A percentile compares a stretch with the other conserved stretches of the same genome.
Conservation (phyloP, 2,797 vertebrate genomes). For the Antennarius maculatus region DNA sequence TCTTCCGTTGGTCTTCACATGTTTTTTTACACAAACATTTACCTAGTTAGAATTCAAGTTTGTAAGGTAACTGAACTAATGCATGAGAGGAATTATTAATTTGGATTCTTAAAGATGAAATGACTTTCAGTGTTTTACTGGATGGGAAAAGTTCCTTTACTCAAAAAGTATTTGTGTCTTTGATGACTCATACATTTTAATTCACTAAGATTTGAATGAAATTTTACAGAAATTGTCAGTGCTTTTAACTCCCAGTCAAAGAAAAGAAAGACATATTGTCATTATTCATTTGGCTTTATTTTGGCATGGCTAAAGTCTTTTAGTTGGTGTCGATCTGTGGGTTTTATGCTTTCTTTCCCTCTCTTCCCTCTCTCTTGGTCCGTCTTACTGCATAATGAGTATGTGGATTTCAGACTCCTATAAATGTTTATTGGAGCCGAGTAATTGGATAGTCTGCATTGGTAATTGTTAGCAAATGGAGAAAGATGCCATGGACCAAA, state of each 20-base stretch:
- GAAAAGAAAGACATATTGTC: constrained; percentile 50
- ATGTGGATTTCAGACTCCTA: constrained; percentile 73
- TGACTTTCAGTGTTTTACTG: background rate
- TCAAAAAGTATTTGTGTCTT: background rate
- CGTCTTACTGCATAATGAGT: constrained; percentile 79
- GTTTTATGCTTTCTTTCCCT: constrained; percentile 14
- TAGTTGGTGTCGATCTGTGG: constrained; percentile 79
- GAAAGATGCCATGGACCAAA: constrained; percentile 75
- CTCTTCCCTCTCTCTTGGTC: background rate
- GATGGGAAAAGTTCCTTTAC: background rate
- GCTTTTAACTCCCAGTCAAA: constrained; percentile 18
- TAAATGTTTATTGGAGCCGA: constrained; percentile 74
- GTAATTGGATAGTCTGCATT: constrained; percentile 78
- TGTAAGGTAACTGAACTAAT: background rate
- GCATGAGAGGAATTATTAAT: background rate
- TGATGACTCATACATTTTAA: constrained; percentile 1
- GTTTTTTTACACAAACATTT: background rate
- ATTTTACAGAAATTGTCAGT: constrained; percentile 19
- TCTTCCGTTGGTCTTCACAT: constrained; percentile 4
- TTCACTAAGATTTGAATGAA: background rate
- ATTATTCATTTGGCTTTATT: constrained; percentile 68
- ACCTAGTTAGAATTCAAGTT: background rate
- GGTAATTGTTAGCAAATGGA: constrained; percentile 85
- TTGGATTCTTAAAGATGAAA: constrained; percentile 1
- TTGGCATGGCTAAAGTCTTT: constrained; percentile 74